phyloP scores from a whole-genome alignment of 2,113 vertebrate genomes.

The Macheiramphus alcinus region DNA sequence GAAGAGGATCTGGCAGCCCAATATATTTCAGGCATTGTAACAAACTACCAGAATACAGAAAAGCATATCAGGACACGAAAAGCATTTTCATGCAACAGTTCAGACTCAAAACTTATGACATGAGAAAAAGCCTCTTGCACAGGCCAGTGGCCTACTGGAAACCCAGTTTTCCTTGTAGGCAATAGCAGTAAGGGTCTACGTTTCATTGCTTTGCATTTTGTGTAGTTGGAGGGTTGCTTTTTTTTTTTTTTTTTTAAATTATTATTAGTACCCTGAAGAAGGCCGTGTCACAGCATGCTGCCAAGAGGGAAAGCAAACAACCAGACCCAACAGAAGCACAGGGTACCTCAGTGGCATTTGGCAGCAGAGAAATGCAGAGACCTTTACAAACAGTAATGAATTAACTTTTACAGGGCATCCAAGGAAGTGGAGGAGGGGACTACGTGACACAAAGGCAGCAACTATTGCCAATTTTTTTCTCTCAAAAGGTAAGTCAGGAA shows the following conservation, averaged over 20 bases:
- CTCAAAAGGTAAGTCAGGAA: background rate
- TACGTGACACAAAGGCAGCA: background rate
- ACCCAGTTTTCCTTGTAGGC: background rate
- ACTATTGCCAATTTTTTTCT: background rate
- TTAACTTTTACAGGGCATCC: slow-evolving; percentile 3
- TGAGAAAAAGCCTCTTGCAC: background rate
- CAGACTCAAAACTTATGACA: background rate
- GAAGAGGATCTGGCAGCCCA: background rate
- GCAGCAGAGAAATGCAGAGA: background rate
- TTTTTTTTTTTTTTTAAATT: too few relatives aligned
- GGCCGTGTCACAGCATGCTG: background rate
- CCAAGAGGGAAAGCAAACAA: background rate
- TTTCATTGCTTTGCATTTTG: background rate
- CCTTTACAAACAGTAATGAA: slow-evolving; percentile 11
- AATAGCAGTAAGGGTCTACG: background rate
- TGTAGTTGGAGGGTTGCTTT: background rate
- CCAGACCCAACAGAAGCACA: background rate
- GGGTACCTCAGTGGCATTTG: background rate
- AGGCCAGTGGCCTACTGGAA: background rate
- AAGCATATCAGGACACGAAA: background rate
- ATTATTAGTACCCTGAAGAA: background rate
- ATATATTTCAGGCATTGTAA: background rate
- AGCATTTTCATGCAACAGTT: background rate
- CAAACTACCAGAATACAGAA: background rate
- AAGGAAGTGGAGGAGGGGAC: background rate